phyloP scores from a whole-genome alignment of 2,888 invertebrate genomes.

The Callinectes sapidus region DNA sequence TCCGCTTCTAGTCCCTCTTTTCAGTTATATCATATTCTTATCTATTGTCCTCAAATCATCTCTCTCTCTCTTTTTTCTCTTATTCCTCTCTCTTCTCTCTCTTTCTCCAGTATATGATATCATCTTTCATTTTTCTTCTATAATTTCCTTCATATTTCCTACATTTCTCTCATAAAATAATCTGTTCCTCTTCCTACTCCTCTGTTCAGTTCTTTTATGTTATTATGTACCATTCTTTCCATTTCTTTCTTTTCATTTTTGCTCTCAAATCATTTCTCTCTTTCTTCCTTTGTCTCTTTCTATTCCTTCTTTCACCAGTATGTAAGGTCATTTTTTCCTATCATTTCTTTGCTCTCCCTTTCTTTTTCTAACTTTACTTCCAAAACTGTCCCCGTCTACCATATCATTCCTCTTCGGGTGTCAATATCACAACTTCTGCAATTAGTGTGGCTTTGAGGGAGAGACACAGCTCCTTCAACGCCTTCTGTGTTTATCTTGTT shows the following conservation, averaged over 20 bases:
- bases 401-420: neutral
- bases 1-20: neutral
- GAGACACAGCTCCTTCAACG: neutral
- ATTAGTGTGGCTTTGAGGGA: conserved; percentile 10
- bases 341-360: neutral
- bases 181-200: too few relatives aligned
- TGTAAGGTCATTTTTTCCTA: too few relatives aligned
- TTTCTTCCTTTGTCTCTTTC: too few relatives aligned
- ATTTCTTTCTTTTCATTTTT: too few relatives aligned
- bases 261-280: too few relatives aligned
- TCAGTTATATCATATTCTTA: neutral
- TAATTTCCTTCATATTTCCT: too few relatives aligned
- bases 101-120: neutral
- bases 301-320: too few relatives aligned
- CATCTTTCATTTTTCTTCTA: too few relatives aligned
- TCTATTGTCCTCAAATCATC: neutral
- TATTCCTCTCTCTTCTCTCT: neutral
- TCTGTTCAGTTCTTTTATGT: too few relatives aligned
- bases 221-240: neutral
- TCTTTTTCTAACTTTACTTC: neutral
- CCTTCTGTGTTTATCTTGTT: neutral
- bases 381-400: neutral
- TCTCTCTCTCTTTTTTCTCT: neutral
- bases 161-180: too few relatives aligned
- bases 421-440: conserved; percentile 2